Evolutionary conservation across 2,888 invertebrate species (phyloP).

Genomic region (Cheilosia variabilis): DNA sequence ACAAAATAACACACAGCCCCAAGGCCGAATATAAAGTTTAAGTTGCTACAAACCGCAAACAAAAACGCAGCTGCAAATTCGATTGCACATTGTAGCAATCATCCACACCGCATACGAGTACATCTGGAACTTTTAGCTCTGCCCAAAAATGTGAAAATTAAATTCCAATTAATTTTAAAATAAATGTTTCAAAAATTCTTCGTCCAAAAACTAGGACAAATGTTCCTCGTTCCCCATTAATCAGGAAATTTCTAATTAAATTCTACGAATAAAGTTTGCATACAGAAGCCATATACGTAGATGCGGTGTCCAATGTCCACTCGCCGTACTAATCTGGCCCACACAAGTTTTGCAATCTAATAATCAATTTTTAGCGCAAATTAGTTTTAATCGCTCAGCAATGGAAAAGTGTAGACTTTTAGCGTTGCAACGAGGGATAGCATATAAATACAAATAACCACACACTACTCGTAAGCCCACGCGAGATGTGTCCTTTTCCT

Average conservation of each 20-base stretch:
- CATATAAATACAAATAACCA: neutral
- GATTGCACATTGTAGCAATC: too few species aligned
- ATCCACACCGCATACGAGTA: too few species aligned
- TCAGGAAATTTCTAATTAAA: constrained; percentile 70
- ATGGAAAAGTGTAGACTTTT: neutral
- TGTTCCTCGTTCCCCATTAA: constrained; percentile 37
- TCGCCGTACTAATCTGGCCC: neutral
- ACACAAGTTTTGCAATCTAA: constrained; percentile 24
- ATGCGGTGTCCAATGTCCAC: constrained; percentile 44
- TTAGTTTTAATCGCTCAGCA: constrained; percentile 39
- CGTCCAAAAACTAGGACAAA: constrained; percentile 2
- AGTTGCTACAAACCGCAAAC: too few species aligned
- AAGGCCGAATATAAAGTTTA: too few species aligned
- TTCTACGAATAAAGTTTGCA: constrained; percentile 46
- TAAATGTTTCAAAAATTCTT: constrained; percentile 33
- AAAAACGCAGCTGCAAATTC: too few species aligned
- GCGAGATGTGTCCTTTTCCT: constrained; percentile 17
- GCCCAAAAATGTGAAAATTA: neutral
- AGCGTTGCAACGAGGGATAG: neutral
- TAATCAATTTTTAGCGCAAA: constrained; percentile 62
- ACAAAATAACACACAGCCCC: too few species aligned
- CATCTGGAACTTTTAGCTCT: too few species aligned
- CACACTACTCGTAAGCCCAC: neutral
- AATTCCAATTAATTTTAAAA: constrained; percentile 31
- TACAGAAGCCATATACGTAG: constrained; percentile 13